Percentiles rank a stretch among this genome's conserved stretches.
phyloP scores from a whole-genome alignment of 53 echinoderm and acorn worm genomes.

The Holothuria scabra region DNA sequence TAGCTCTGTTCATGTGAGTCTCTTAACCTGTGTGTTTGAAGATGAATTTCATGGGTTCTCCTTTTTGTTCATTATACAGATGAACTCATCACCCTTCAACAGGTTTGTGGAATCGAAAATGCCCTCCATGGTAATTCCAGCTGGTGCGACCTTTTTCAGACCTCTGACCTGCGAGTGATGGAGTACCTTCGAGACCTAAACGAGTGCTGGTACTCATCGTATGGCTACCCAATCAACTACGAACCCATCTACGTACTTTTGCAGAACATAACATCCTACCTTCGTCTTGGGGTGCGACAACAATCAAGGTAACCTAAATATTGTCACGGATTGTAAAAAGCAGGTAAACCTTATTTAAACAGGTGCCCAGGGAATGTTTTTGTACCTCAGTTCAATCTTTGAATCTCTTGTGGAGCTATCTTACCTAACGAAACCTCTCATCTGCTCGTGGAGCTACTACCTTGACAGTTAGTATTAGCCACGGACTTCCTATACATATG shows the following conservation, averaged over 20 bases:
- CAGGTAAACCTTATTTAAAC: no score
- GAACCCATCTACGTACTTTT: constrained; percentile 65
- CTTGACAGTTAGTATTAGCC: no score
- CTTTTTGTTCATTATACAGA: constrained; percentile 48
- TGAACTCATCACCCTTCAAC: constrained; percentile 63
- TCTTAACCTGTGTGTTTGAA: no score
- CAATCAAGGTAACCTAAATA: not conserved
- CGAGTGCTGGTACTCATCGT: constrained; percentile 78
- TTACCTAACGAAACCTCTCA: no score
- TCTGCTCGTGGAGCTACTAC: no score
- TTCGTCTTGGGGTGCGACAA: not conserved
- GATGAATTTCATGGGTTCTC: no score
- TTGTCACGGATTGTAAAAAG: no score
- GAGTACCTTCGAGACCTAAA: constrained; percentile 80
- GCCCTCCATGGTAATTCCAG: constrained; percentile 57
- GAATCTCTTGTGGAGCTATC: no score
- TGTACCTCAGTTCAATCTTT: no score
- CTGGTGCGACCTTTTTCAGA: constrained; percentile 77
- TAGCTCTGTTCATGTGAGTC: no score
- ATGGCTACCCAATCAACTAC: constrained; percentile 82
- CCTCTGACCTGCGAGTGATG: constrained; percentile 63
- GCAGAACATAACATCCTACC: constrained; percentile 61
- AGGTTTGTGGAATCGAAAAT: constrained; percentile 77
- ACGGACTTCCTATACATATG: no score
- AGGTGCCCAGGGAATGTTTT: no score